These are phyloP conservation scores for Pseudochirops cupreus DNA, from an alignment of 2,797 vertebrate species.

Conservation along the genomic window DNA sequence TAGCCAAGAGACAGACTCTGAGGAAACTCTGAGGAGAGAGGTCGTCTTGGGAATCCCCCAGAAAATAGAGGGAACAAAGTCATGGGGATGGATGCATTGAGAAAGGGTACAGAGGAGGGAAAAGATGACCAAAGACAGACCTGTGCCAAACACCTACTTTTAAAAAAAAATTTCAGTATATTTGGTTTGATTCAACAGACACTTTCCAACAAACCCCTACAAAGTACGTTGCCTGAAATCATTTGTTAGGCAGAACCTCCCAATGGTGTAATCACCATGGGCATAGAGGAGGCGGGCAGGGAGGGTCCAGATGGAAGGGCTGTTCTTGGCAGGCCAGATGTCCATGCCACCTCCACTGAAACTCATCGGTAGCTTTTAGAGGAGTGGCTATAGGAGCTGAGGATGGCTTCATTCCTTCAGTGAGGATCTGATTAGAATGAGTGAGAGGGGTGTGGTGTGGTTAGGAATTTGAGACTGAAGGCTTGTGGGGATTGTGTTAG, in stretches of 20 bases:
- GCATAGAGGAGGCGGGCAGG: neutral
- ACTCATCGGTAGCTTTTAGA: neutral
- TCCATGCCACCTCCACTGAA: neutral
- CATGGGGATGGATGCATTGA: neutral
- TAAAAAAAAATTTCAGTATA: neutral
- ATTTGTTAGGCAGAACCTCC: neutral
- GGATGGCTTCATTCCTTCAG: neutral
- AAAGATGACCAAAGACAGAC: neutral
- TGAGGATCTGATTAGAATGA: neutral
- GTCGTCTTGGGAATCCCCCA: neutral
- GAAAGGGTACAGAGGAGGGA: neutral
- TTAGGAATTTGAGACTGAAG: neutral
- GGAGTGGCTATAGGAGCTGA: neutral
- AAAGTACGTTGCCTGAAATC: neutral
- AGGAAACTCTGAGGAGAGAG: neutral
- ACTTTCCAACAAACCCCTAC: neutral
- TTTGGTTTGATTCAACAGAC: neutral
- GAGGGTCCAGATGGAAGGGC: neutral
- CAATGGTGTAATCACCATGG: no score
- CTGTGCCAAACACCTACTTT: neutral
- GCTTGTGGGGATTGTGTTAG: neutral
- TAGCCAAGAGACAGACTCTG: neutral
- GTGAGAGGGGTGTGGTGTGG: neutral
- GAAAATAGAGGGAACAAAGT: neutral
- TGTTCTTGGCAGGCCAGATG: neutral